Evolutionary conservation across 2,113 vertebrate species (phyloP).

Genomic region (Myrmophylax atrothorax): DNA sequence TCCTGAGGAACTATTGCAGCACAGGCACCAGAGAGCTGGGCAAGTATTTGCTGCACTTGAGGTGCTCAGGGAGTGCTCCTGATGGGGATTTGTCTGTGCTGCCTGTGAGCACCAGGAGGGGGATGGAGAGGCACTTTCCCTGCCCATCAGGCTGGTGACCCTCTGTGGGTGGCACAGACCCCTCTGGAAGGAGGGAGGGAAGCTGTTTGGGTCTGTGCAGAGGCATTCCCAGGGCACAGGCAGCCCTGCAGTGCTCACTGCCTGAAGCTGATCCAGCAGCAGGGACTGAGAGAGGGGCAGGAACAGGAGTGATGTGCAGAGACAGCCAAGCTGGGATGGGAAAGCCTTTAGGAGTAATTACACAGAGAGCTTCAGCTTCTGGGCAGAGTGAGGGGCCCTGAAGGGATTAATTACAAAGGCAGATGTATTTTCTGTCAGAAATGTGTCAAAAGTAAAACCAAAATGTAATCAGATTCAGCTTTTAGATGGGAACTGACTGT

Average conservation of each 20-base stretch:
- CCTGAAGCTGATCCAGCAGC: background rate
- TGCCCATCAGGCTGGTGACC: background rate
- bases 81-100: background rate
- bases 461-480: background rate
- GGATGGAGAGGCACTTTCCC: background rate
- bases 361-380: background rate
- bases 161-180: background rate
- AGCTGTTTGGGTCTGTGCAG: background rate
- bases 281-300: background rate
- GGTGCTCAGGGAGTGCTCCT: background rate
- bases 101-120: background rate
- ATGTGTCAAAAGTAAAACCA: background rate
- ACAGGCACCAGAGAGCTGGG: background rate
- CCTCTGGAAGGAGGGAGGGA: rapidly evolving
- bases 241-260: background rate
- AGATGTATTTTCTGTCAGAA: background rate
- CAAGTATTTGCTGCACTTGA: background rate
- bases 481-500: background rate
- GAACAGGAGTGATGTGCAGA: background rate
- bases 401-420: background rate
- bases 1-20: background rate
- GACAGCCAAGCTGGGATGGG: background rate
- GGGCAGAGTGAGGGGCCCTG: background rate
- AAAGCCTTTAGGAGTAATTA: background rate
- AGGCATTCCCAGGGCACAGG: background rate